Base-by-base conservation (phyloP, 2,888 invertebrate species). In the Agrilus biguttatus region DNA sequence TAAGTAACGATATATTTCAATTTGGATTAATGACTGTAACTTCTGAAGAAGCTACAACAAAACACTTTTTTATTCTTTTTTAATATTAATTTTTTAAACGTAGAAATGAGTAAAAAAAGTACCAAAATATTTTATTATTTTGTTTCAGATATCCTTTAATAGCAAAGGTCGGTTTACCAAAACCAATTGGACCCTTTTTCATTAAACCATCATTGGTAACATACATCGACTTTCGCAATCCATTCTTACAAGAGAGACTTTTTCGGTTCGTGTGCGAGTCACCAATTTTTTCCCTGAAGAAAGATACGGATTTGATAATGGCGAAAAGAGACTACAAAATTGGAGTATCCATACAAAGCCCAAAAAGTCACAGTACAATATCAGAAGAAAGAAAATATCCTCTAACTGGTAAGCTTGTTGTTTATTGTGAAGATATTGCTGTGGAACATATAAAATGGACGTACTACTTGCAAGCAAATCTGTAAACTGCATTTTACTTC, bases 161-260 rank as follows among this genome's bases (percentile, higher is more conserved):
- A 46, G 72, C 69, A 28, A 63, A 61, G 17, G 67, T 69, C 49
- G 52, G 57, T 14, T 51, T 57, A n/a, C 70, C 72, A 8, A 69
- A 65, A 51, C 71, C 72, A 10, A 70, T 70, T 55, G 72, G 72
- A 19, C 72, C 72, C 1, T 67, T 61, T 49, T 53, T 55, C 6
- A 54, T 72, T 19, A 66, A 62, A 48, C 55, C 64, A 8, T 66
- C 66, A 8, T 43, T 43, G 21, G 53, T 54, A 3, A 56, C 60
- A 1, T 48, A 58, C 7, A 65, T 71, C 48, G 56, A 59, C n/a
- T 71, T 72, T 56, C 58, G 64, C 43, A 72, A 72, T 52, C 65
- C 70, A 6, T 72, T 70, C 50, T 51, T 54, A 6, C 58, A 59
- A 33, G 54, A 61, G 6, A 60, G 61, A 28, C 55, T 55, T 8